Conservation (phyloP, 2,797 vertebrate species). For the Alosa sapidissima region DNA sequence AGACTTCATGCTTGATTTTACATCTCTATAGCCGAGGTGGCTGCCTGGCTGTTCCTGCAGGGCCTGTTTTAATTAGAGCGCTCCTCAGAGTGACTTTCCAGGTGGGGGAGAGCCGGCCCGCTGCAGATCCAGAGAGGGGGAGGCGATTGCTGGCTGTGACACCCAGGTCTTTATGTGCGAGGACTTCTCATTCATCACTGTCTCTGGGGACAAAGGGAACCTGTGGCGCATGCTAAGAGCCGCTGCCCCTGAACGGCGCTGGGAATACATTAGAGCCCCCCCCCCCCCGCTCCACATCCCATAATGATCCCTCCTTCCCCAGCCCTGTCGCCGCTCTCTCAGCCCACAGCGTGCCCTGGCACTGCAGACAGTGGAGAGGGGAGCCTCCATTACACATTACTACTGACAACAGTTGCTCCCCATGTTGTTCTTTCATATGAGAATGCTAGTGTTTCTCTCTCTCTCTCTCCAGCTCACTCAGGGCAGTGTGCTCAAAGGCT, state of each 20-base stretch:
- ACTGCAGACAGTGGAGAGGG: not conserved
- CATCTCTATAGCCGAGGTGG: slow-evolving; percentile 31
- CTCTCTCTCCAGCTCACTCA: not conserved
- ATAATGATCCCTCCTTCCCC: not conserved
- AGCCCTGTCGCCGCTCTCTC: slow-evolving; percentile 23
- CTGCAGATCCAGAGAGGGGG: not conserved
- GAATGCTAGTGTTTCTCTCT: slow-evolving; percentile 27
- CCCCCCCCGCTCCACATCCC: not conserved
- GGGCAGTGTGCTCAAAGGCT: slow-evolving; percentile 4
- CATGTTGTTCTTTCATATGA: not conserved
- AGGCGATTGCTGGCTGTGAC: slow-evolving; percentile 52
- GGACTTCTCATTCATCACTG: slow-evolving; percentile 66
- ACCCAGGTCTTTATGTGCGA: slow-evolving; percentile 59
- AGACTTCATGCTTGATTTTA: slow-evolving; percentile 36
- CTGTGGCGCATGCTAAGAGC: slow-evolving; percentile 63
- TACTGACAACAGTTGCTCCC: slow-evolving; percentile 20
- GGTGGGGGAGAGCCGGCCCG: slow-evolving; percentile 39
- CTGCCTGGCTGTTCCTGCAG: not conserved
- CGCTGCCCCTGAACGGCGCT: slow-evolving; percentile 49
- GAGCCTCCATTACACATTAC: not conserved
- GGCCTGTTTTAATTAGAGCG: slow-evolving; percentile 57
- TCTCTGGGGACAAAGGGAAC: slow-evolving; percentile 64
- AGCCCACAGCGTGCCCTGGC: slow-evolving; percentile 10
- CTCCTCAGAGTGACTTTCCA: slow-evolving; percentile 52
- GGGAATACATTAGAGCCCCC: slow-evolving; percentile 52